Evolutionary conservation across 2,888 invertebrate genomes (phyloP).

Genomic region (Stratiomys singularior): DNA sequence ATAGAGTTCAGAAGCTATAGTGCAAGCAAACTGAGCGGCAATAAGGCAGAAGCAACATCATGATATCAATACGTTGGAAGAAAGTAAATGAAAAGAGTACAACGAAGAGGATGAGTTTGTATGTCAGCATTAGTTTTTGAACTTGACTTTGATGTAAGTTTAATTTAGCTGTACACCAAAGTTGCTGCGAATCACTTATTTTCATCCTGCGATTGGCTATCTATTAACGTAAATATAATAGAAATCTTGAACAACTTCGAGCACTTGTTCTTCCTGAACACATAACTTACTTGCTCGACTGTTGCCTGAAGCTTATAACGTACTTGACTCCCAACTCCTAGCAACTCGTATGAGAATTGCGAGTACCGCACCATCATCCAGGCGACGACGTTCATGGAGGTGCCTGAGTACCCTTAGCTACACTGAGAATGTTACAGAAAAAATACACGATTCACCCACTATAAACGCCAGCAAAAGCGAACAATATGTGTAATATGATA

Average conservation of each 20-base stretch:
- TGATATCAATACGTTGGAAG: neutral
- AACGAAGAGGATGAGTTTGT: neutral
- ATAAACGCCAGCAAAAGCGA: neutral
- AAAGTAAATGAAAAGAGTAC: neutral
- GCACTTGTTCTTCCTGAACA: too few relatives aligned
- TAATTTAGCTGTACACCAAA: too few relatives aligned
- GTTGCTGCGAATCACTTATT: too few relatives aligned
- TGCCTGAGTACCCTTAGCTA: neutral
- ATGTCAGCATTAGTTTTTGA: neutral
- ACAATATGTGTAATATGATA: constrained; percentile 34
- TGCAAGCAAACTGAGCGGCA: neutral
- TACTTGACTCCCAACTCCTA: neutral
- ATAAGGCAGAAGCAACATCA: constrained; percentile 7
- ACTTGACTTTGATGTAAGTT: neutral
- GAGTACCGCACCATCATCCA: neutral
- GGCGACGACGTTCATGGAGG: neutral
- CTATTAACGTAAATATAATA: too few relatives aligned
- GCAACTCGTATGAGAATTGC: neutral
- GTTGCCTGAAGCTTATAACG: neutral
- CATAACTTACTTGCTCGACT: neutral
- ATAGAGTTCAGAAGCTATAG: constrained; percentile 17
- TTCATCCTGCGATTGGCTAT: too few relatives aligned
- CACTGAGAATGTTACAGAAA: neutral
- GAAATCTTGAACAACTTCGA: too few relatives aligned
- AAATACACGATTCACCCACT: neutral